phyloP scores from a whole-genome alignment of 2,113 vertebrate species.

The Amia ocellicauda region DNA sequence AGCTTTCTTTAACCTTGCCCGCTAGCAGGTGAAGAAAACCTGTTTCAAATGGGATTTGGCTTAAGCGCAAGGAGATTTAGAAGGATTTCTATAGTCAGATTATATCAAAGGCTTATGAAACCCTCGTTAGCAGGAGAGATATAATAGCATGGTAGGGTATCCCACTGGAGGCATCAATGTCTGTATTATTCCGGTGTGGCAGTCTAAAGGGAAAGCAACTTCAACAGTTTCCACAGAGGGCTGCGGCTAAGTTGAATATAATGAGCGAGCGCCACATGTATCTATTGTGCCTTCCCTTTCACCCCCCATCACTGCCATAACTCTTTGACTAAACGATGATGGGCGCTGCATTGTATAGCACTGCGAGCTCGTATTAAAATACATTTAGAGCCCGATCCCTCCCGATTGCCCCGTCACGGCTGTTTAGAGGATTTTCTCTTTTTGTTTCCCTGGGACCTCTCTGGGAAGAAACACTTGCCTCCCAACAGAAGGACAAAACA shows the following conservation, averaged over 20 bases:
- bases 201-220: conserved; percentile 75
- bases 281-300: conserved; percentile 69
- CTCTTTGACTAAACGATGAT: conserved; percentile 81
- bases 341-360: conserved; percentile 83
- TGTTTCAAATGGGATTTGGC: conserved; percentile 94
- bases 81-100: conserved; percentile 91
- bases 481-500: conserved; percentile 80
- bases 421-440: conserved; percentile 84
- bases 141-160: conserved; percentile 85
- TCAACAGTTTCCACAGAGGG: conserved; percentile 73
- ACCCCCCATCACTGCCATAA: conserved; percentile 72
- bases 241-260: conserved; percentile 74
- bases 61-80: conserved; percentile 85
- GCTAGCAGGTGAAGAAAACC: conserved; percentile 70
- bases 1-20: conserved; percentile 69
- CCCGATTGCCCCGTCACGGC: conserved; percentile 79
- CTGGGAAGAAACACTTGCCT: conserved; percentile 78
- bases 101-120: conserved; percentile 94
- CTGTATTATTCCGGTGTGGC: conserved; percentile 84
- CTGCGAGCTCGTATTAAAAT: conserved; percentile 79
- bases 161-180: conserved; percentile 64
- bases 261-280: conserved; percentile 79
- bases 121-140: conserved; percentile 84
- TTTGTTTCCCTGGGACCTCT: conserved; percentile 72
- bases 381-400: conserved; percentile 80